Evolutionary conservation across 2,113 vertebrate genomes (phyloP), one percentile per base, ranked within the genome.

Genomic region (Psittacus erithacus): DNA sequence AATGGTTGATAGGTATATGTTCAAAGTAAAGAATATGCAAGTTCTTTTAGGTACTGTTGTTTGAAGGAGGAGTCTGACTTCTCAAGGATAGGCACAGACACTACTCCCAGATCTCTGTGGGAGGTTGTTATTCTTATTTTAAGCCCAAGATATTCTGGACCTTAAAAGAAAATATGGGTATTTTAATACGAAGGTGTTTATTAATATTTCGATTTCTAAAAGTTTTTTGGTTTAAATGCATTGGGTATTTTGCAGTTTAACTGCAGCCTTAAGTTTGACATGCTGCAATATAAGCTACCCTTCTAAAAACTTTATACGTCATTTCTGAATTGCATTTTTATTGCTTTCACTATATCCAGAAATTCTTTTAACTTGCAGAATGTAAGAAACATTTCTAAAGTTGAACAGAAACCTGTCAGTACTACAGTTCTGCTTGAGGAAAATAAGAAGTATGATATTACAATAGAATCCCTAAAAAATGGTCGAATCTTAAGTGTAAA

Each of bases 391-490:
- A 25, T 97, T 96, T 92, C 98, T 53, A 47, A 88, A 90, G 86
- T 60, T 47, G 94, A 96, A 70, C 53, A 55, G 75, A 98, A 98
- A 63, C 73, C 94, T 84, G 89, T 97, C 80, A 96, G 96, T 82
- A 98, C 98, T 93, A 96, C 95, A 91, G 41, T 98, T 88, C 90
- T 84, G 10, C 68, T 98, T 47, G 96, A 98, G 59, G 96, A 98
- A 92, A 97, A 92, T 29, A 94, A 96, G 83, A 96, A 97, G 46
- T 98, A 98, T 92, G 79, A 96, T 46, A 74, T 99, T 67, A 97
- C 94, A 35, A 79, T 99, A 96, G 96, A 97, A 91, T 98, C 98
- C 44, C 52, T 98, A 65, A 98, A 97, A 96, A 93, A 97, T 91
- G 97, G 97, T 46, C 85, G 60, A 62, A 69, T 96, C 78, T 77